Conservation (phyloP, 2,888 invertebrate genomes). For the Incurvaria masculella region DNA sequence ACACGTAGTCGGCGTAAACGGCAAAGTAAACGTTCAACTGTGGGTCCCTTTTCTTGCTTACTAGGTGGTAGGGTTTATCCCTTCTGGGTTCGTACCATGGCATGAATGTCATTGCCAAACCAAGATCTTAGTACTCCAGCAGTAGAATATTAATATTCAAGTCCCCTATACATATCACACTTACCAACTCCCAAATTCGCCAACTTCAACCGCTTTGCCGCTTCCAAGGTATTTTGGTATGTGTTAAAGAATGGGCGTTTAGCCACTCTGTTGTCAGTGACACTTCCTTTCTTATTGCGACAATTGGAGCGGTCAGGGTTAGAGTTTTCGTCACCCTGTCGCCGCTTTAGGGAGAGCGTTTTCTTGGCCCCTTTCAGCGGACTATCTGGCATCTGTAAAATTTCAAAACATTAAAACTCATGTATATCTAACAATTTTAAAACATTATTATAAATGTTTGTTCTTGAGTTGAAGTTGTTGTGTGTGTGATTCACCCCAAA, state of each 20-base stretch:
- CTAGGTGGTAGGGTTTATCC: too few species aligned
- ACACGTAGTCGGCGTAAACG: too few species aligned
- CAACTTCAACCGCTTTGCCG: constrained; percentile 43
- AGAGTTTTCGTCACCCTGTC: constrained; percentile 26
- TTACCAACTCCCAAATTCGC: constrained; percentile 31
- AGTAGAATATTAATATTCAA: constrained; percentile 20
- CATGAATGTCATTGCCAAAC: not conserved
- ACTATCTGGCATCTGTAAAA: constrained; percentile 57
- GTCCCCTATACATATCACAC: constrained; percentile 25
- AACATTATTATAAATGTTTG: too few species aligned
- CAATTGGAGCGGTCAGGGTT: constrained; percentile 21
- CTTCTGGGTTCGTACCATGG: not conserved
- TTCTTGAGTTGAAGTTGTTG: too few species aligned
- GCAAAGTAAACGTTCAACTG: not conserved
- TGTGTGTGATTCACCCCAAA: too few species aligned
- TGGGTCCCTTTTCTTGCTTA: too few species aligned
- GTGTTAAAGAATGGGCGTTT: constrained; percentile 38
- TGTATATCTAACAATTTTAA: too few species aligned
- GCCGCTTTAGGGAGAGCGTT: constrained; percentile 42
- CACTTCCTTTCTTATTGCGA: constrained; percentile 19
- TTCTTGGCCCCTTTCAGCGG: constrained; percentile 42
- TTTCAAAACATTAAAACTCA: too few species aligned
- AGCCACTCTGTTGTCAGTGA: constrained; percentile 40
- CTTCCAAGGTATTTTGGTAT: constrained; percentile 39
- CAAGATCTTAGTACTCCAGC: not conserved